Base-by-base conservation (phyloP, 2,888 invertebrate species). In the Drosophila cracens region DNA sequence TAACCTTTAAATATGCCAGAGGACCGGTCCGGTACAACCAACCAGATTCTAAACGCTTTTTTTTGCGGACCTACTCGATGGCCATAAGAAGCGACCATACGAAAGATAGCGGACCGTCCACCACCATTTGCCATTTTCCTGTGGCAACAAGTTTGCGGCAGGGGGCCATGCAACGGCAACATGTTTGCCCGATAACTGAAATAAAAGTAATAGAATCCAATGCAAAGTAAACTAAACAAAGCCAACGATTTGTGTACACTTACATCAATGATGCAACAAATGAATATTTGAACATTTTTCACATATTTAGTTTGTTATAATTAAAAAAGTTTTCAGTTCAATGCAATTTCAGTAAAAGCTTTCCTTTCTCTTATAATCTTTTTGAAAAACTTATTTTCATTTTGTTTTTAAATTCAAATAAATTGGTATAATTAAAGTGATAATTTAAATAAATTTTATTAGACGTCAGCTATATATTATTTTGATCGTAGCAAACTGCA, bases 161-260 rank as follows among this genome's bases (percentile, higher is more conserved):
- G 79, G 78, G 76, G 83, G 69, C 56, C 71, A 56, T 70, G 75
- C 81, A 82, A 76, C 86, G 76, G 86, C 89, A 80, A 83, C 89
- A 88, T 83, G 83, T 88, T 83, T 66, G 72, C 74, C 68, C 79
- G 87, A 85, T 87, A 85, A 84, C 83, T 84, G 83, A 81, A 83
- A 84, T 84, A 89, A 86, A 89, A 83, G 81, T 83, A 89, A 85
- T 89, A 79, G 81, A 74, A 79, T 74, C 70, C 67, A 70, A 58
- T 36, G 36, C 43, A 54, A 49, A 53, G 11, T 7, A 11, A 21
- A 6, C 18, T 13, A 25, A 4, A 0, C 18, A 49, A 29, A 34
- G 29, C 66, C 70, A 68, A 70, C 67, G 36, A 53, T 27, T 27
- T 3, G 3, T 4, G 63, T 74, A 64, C 88, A 51, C 88, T 83